phyloP scores from a whole-genome alignment of 2,113 vertebrate species.

The Nannobrachium achirus region DNA sequence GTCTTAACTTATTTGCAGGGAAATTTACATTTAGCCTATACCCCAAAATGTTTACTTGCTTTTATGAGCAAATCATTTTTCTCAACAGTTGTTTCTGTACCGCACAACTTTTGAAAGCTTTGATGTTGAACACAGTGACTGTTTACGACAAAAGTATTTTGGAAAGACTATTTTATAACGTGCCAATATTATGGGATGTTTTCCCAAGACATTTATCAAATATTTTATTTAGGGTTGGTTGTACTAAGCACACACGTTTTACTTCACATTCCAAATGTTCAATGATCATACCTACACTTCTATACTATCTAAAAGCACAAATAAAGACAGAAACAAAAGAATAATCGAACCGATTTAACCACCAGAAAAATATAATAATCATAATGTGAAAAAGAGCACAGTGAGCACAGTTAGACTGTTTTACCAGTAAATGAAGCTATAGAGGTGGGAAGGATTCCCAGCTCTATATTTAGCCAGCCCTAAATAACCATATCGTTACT shows the following conservation, averaged over 20 bases:
- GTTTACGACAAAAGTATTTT: constrained; percentile 25
- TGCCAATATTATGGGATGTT: constrained; percentile 8
- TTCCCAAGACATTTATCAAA: constrained; percentile 12
- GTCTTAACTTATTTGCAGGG: constrained; percentile 49
- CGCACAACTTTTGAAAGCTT: constrained; percentile 27
- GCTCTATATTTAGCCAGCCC: constrained; percentile 39
- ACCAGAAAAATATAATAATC: neutral
- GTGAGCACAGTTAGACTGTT: constrained; percentile 29
- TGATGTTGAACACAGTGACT: constrained; percentile 23
- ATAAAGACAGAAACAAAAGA: constrained; percentile 8
- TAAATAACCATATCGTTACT: constrained; percentile 36
- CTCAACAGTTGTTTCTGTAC: constrained; percentile 10
- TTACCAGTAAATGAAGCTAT: constrained; percentile 32
- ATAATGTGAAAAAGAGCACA: neutral
- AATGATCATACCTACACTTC: constrained; percentile 19
- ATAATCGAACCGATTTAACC: constrained; percentile 24
- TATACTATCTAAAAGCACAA: constrained; percentile 35
- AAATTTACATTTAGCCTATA: constrained; percentile 3
- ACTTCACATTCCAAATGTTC: constrained; percentile 38
- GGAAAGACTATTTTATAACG: constrained; percentile 10
- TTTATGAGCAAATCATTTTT: constrained; percentile 21
- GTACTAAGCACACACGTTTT: constrained; percentile 18
- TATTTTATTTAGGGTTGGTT: neutral
- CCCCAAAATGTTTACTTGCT: constrained; percentile 54
- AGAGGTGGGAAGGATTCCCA: constrained; percentile 17